phyloP scores from a whole-genome alignment of 53 echinoderm and acorn worm genomes.

The Crossaster papposus region DNA sequence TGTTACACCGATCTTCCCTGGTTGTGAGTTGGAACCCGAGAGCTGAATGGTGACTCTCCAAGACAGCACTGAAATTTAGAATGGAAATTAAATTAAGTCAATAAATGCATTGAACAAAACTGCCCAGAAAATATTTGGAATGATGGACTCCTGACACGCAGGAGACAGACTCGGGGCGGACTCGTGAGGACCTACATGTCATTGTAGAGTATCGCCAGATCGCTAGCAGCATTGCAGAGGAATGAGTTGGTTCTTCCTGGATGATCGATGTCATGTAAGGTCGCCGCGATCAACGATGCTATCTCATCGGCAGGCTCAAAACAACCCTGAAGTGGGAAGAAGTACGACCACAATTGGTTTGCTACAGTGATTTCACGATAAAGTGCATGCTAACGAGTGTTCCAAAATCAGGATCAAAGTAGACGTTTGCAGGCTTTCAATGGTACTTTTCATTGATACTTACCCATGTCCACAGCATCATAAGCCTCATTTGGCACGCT shows the following conservation, averaged over 20 bases:
- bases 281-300: conserved; percentile 90
- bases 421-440: too few species aligned
- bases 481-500: too few species aligned
- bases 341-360: neutral
- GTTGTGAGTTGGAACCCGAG: conserved; percentile 95
- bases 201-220: conserved; percentile 96
- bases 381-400: too few species aligned
- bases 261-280: conserved; percentile 95
- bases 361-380: too few species aligned
- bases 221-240: conserved; percentile 98
- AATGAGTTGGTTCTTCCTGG: conserved; percentile 99
- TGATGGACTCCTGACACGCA: too few species aligned
- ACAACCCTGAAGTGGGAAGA: conserved; percentile 63
- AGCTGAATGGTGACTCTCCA: conserved; percentile 97
- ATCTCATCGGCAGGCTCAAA: conserved; percentile 95
- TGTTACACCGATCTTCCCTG: conserved; percentile 93
- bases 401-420: too few species aligned
- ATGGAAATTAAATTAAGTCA: neutral
- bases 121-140: neutral
- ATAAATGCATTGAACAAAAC: neutral
- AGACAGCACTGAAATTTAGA: conserved; percentile 78
- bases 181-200: too few species aligned
- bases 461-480: too few species aligned
- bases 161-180: too few species aligned
- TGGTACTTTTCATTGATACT: too few species aligned